Percentiles rank a stretch among this genome's conserved stretches.
Conservation (phyloP, 2,888 invertebrate species). For the Chironomus tentans region DNA sequence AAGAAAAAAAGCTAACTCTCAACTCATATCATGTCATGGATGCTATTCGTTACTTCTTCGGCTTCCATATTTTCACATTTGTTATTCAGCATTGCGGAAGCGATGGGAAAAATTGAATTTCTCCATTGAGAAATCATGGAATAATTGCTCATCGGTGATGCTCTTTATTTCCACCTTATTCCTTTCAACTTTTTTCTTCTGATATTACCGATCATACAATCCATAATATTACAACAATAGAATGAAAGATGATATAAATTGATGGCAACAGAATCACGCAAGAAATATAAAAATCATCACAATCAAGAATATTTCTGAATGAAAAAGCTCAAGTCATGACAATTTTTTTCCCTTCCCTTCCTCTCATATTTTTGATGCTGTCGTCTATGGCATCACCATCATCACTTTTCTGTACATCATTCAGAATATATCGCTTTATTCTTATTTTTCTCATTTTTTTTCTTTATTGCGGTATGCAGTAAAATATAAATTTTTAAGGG, state of each 20-base stretch:
- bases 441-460: not conserved
- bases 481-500: not conserved
- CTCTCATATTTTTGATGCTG: no score
- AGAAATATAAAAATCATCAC: no score
- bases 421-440: no score
- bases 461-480: not conserved
- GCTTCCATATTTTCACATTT: not conserved
- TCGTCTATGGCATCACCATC: no score
- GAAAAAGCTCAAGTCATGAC: no score
- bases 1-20: not conserved
- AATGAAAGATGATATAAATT: no score
- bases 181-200: no score
- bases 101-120: conserved; percentile 4
- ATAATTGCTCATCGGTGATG: not conserved
- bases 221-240: not conserved
- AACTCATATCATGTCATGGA: no score
- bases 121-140: conserved; percentile 4
- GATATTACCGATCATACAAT: not conserved
- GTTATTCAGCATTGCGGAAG: conserved; percentile 3
- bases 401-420: no score
- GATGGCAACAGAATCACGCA: no score
- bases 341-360: no score
- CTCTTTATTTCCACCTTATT: not conserved
- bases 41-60: not conserved
- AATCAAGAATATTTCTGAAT: no score